These are phyloP conservation scores for Dasysyrphus tricinctus DNA, from an alignment of 2,888 invertebrate genomes.

Conservation along the genomic window DNA sequence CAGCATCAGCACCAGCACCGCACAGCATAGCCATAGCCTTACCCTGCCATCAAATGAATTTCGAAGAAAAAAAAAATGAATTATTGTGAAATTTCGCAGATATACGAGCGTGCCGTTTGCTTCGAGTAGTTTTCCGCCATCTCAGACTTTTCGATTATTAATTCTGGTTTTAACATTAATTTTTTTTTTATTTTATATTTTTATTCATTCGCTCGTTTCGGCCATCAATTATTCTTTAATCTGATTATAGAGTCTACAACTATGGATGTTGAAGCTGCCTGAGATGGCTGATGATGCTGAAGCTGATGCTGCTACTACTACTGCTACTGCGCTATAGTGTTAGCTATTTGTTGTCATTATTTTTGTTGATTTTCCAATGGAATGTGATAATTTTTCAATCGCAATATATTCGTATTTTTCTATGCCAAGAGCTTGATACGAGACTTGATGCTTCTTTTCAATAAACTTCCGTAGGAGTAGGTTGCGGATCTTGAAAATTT, in stretches of 20 bases:
- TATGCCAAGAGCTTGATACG: slow-evolving; percentile 7
- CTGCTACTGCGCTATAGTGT: slow-evolving; percentile 2
- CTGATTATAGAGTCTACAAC: slow-evolving; percentile 65
- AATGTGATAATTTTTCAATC: slow-evolving; percentile 59
- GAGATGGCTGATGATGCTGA: background rate
- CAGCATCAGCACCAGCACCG: background rate
- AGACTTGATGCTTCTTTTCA: slow-evolving; percentile 32
- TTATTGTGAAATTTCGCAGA: slow-evolving; percentile 72
- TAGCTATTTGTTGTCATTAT: slow-evolving; percentile 22
- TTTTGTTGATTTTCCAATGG: slow-evolving; percentile 35
- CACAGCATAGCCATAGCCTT: background rate
- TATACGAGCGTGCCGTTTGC: slow-evolving; percentile 66
- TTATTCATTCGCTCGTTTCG: slow-evolving; percentile 58
- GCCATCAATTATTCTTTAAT: slow-evolving; percentile 75
- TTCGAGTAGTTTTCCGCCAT: slow-evolving; percentile 61
- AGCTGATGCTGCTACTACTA: slow-evolving; percentile 3
- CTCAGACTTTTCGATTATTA: slow-evolving; percentile 69
- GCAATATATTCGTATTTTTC: background rate
- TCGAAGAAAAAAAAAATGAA: slow-evolving; percentile 44
- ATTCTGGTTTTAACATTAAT: slow-evolving; percentile 70
- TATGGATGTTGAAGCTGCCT: slow-evolving; percentile 4
- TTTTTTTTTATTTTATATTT: slow-evolving; percentile 24
- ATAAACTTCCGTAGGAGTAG: slow-evolving; percentile 67
- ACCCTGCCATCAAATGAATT: slow-evolving; percentile 22
- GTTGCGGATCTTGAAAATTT: slow-evolving; percentile 40